These are phyloP conservation scores for Myopa testacea DNA, from an alignment of 2,888 invertebrate species.

Conservation along the genomic window DNA sequence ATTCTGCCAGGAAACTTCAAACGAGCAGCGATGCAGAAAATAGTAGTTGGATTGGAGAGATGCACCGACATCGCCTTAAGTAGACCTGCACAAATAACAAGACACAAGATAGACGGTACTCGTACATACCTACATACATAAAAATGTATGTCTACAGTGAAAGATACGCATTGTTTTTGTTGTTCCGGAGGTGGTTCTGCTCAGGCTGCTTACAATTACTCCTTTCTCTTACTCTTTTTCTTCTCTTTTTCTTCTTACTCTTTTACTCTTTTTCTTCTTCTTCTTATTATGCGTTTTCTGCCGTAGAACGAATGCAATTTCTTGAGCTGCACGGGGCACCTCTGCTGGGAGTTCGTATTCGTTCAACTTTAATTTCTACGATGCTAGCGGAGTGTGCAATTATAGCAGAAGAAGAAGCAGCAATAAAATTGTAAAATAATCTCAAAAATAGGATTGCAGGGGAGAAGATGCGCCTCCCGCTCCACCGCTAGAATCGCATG, in stretches of 20 bases:
- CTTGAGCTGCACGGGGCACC: background rate
- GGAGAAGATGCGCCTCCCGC: background rate
- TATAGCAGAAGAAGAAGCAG: background rate
- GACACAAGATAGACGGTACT: background rate
- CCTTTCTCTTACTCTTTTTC: no score
- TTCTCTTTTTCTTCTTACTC: no score
- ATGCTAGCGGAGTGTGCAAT: background rate
- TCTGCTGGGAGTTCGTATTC: constrained; percentile 4
- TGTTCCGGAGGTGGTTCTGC: background rate
- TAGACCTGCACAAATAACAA: background rate
- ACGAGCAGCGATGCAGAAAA: constrained; percentile 15
- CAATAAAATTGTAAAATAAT: background rate
- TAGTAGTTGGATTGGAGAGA: background rate
- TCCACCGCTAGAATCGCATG: no score
- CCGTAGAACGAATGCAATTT: background rate
- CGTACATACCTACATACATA: background rate
- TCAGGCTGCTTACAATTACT: background rate
- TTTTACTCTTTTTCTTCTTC: no score
- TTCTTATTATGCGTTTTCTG: background rate
- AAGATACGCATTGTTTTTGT: background rate
- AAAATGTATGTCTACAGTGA: background rate
- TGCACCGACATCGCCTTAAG: background rate
- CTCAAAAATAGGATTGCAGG: background rate
- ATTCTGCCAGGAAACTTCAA: background rate
- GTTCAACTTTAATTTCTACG: background rate